A percentile compares a stretch with the other conserved stretches of the same genome.
phyloP scores from a whole-genome alignment of 2,113 vertebrate species.

The Agelaius phoeniceus region DNA sequence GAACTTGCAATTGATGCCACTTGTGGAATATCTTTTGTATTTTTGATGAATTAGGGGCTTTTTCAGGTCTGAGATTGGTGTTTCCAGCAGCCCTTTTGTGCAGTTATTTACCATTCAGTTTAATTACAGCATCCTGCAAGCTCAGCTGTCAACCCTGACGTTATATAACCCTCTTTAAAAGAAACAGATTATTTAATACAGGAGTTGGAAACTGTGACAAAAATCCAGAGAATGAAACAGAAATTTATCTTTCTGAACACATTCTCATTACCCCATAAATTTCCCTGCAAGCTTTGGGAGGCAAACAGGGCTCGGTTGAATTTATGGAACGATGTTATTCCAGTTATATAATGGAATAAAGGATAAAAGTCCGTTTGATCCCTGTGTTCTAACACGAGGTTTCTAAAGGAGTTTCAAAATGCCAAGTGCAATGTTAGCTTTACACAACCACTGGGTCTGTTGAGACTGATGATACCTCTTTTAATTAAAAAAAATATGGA shows the following conservation, averaged over 20 bases:
- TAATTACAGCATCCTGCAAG: not conserved
- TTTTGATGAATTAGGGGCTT: not conserved
- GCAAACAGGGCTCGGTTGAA: not conserved
- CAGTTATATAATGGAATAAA: not conserved
- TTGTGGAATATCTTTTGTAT: not conserved
- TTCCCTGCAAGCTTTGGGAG: not conserved
- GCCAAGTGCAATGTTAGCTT: not conserved
- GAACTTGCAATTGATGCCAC: not conserved
- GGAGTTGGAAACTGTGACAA: not conserved
- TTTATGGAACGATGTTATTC: rapidly evolving
- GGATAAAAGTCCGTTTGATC: not conserved
- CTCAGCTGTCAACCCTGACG: not conserved
- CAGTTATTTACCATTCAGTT: not conserved
- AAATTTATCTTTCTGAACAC: not conserved
- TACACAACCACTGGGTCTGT: not conserved
- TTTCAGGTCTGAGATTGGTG: not conserved
- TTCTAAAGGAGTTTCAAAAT: not conserved
- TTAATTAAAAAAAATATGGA: not conserved
- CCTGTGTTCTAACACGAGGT: rapidly evolving
- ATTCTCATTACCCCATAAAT: not conserved
- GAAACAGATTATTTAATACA: not conserved
- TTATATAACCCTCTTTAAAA: not conserved
- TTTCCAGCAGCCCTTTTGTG: not conserved
- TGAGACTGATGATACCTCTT: not conserved
- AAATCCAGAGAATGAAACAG: not conserved